These are phyloP conservation scores for Tokudaia muenninki DNA, from an alignment of 2,797 vertebrate genomes.

Conservation along the genomic window DNA sequence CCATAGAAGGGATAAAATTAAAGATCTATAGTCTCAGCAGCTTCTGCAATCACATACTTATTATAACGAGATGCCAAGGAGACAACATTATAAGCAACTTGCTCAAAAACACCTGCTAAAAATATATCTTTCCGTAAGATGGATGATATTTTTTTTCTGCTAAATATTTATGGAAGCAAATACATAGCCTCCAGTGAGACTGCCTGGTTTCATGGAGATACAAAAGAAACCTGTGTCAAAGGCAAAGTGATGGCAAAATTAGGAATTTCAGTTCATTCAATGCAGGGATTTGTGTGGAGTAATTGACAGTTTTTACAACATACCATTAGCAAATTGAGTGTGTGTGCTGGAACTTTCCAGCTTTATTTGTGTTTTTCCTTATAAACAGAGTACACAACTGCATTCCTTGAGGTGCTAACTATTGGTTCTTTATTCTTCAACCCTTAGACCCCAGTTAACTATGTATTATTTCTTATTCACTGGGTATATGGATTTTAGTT, in stretches of 20 bases:
- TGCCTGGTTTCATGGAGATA: constrained; percentile 25
- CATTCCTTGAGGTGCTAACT: constrained; percentile 51
- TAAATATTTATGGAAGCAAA: constrained; percentile 66
- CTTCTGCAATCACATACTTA: constrained; percentile 21
- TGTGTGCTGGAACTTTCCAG: constrained; percentile 56
- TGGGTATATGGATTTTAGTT: constrained; percentile 48
- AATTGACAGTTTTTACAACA: constrained; percentile 53
- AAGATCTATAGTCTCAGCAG: constrained; percentile 43
- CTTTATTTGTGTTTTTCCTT: neutral
- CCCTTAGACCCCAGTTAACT: constrained; percentile 57
- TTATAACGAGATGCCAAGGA: neutral
- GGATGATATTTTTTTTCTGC: constrained; percentile 53
- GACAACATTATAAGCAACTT: constrained; percentile 37
- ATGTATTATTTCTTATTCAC: constrained; percentile 69
- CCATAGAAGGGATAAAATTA: constrained; percentile 21
- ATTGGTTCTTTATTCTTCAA: constrained; percentile 36
- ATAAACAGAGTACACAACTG: constrained; percentile 47
- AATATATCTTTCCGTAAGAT: constrained; percentile 58
- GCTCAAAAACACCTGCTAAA: constrained; percentile 54
- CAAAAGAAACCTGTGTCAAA: constrained; percentile 42
- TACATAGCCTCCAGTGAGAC: neutral
- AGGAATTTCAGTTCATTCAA: constrained; percentile 39
- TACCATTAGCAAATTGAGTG: constrained; percentile 36
- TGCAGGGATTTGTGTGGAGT: neutral
- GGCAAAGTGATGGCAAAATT: constrained; percentile 51